These are phyloP conservation scores for Notothenia rossii DNA, from an alignment of 2,113 vertebrate genomes.

Conservation along the genomic window DNA sequence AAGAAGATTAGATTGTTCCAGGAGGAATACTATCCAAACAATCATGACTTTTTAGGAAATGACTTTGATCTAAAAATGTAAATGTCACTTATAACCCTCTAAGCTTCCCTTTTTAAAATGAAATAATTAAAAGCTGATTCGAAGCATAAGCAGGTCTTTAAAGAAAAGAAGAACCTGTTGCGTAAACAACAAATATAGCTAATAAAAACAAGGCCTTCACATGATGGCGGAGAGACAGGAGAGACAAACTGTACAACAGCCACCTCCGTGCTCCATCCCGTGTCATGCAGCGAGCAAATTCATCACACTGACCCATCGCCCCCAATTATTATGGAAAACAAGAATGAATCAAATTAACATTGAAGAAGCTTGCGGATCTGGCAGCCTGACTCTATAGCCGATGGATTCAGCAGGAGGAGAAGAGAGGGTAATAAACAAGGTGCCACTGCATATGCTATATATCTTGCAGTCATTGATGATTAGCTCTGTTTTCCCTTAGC, in stretches of 20 bases:
- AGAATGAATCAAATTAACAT: slow-evolving; percentile 83
- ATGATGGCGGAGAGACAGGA: slow-evolving; percentile 40
- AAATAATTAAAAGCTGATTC: slow-evolving; percentile 48
- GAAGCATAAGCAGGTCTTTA: slow-evolving; percentile 8
- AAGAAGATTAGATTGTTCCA: slow-evolving; percentile 62
- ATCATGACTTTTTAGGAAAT: slow-evolving; percentile 45
- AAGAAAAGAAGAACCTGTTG: slow-evolving; percentile 42
- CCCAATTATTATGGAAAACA: slow-evolving; percentile 85
- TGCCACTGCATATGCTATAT: slow-evolving; percentile 82
- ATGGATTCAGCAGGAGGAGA: slow-evolving; percentile 64
- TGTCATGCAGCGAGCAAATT: slow-evolving; percentile 80
- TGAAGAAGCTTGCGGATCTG: slow-evolving; percentile 74
- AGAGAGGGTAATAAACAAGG: slow-evolving; percentile 81
- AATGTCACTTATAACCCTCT: slow-evolving; percentile 60
- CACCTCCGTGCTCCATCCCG: slow-evolving; percentile 57
- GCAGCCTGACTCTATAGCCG: slow-evolving; percentile 61
- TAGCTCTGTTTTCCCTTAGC: slow-evolving; percentile 85
- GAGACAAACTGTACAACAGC: slow-evolving; percentile 54
- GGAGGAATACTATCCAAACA: slow-evolving; percentile 63
- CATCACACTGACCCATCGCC: slow-evolving; percentile 79
- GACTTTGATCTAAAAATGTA: slow-evolving; percentile 64
- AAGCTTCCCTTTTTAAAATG: slow-evolving; percentile 32
- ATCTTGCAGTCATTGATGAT: slow-evolving; percentile 87
- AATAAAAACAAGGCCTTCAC: slow-evolving; percentile 33
- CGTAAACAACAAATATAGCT: not conserved